Percentiles rank a stretch among this genome's conserved stretches.
These are phyloP conservation scores for Dolichomitus sp. DNA, from an alignment of 2,888 invertebrate genomes.

Conservation along the genomic window DNA sequence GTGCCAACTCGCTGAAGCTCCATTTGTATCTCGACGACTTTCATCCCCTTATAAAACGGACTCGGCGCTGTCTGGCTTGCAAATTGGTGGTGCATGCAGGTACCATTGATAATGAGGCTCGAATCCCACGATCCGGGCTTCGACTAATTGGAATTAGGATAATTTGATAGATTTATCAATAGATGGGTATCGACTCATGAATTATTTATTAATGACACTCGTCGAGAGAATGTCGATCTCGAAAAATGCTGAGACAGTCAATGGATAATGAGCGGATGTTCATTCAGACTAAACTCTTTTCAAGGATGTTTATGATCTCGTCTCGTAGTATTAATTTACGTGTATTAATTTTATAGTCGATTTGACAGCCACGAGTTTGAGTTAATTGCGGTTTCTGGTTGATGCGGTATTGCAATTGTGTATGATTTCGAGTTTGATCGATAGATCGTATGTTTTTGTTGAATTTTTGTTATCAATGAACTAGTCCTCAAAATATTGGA, in stretches of 20 bases:
- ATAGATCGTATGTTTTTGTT: neutral
- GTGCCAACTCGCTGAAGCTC: neutral
- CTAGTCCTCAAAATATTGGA: neutral
- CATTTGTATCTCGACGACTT: neutral
- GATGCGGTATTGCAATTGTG: neutral
- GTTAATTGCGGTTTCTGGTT: neutral
- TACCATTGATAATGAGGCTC: neutral
- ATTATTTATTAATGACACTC: neutral
- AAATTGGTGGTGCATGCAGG: constrained; percentile 6
- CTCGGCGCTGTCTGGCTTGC: neutral
- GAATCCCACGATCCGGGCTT: neutral
- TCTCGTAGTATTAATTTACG: too few species aligned
- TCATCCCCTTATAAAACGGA: constrained; percentile 18
- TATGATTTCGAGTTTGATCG: neutral
- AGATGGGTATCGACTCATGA: neutral
- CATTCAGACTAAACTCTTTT: too few species aligned
- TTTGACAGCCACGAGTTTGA: neutral
- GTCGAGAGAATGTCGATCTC: too few species aligned
- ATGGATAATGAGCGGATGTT: too few species aligned
- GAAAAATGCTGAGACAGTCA: too few species aligned
- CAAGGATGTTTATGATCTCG: too few species aligned
- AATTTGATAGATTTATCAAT: neutral
- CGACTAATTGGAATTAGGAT: constrained; percentile 5
- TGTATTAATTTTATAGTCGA: too few species aligned
- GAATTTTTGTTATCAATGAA: neutral